Percentiles rank a stretch among this genome's conserved stretches.
These are phyloP conservation scores for Beaufortia kweichowensis DNA, from an alignment of 2,113 vertebrate genomes.

Conservation along the genomic window DNA sequence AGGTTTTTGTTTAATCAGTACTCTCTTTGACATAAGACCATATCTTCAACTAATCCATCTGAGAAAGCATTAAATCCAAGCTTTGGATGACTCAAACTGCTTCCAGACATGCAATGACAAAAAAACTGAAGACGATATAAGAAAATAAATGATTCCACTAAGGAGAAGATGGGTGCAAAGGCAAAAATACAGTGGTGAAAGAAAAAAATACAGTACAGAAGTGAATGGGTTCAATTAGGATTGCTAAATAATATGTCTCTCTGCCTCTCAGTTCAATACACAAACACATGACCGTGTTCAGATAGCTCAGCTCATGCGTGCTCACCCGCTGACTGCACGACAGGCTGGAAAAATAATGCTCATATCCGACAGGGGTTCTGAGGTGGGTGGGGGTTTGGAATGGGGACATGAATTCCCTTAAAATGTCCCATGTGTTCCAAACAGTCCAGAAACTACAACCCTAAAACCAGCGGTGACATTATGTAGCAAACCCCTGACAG, in stretches of 20 bases:
- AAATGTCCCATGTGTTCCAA: conserved; percentile 8
- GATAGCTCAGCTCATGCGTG: not conserved
- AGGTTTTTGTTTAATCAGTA: too few species aligned
- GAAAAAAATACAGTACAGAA: not conserved
- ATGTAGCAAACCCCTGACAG: conserved; percentile 31
- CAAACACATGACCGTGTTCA: conserved; percentile 11
- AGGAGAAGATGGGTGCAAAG: not conserved
- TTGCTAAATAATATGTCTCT: not conserved
- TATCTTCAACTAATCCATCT: not conserved
- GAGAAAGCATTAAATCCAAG: not conserved
- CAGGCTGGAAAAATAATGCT: conserved; percentile 29
- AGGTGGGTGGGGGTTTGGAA: conserved; percentile 6
- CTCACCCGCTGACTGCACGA: conserved; percentile 24
- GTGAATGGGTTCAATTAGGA: not conserved
- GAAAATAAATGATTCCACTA: conserved; percentile 11
- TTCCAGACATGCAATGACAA: conserved; percentile 10
- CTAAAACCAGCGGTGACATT: conserved; percentile 53
- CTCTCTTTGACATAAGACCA: too few species aligned
- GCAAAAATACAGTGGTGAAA: not conserved
- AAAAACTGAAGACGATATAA: not conserved
- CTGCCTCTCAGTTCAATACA: not conserved
- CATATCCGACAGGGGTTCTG: conserved; percentile 34
- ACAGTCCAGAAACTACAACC: conserved; percentile 11
- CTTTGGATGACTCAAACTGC: not conserved
- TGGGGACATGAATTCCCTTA: conserved; percentile 11